Evolutionary conservation across 1,140 invertebrate genomes (phyloP), one percentile per base, ranked within the genome.

Genomic region (Chrysomallon squamiferum): DNA sequence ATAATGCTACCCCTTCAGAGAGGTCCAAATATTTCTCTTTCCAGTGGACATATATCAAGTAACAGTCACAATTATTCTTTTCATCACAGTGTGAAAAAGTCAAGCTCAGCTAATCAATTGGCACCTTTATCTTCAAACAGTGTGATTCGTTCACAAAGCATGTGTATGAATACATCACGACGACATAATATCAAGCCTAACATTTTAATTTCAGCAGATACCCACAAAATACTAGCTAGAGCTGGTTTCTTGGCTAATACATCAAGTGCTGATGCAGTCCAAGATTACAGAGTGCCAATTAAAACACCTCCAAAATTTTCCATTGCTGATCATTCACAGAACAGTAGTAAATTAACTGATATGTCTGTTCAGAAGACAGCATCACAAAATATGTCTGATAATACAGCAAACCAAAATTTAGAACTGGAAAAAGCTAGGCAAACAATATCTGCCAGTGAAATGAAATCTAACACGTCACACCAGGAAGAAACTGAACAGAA

Each of bases 121-220:
- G 33, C 29, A n/a, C 32, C 20, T 43, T 15, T 22, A 20, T 35
- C 58, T 2, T n/a, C 11, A 22, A 7, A 22, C 25, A 59, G 59
- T 41, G 66, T 77, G 2, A 66, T 62, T 20, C 58, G 78, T 33
- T 76, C 76, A 4, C 68, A 75, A n/a, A 80, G 79, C 45, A 62
- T 80, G 45, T 72, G 72, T 62, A 35, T 38, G 58, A 49, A 65
- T 33, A 32, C 66, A 22, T 33, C 50, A 25, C 65, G 58, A 13
- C 71, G 71, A n/a, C 68, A 61, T 52, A 80, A 80, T 57, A 66
- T 72, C 15, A 76, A 77, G 59, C 80, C 80, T 7, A 77, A 82
- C 41, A 52, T 82, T 32, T 74, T 79, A 58, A 81, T 82, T 15
- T 77, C 71, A 3, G 59, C 66, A 38, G 78, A 82, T 50, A 82